Evolutionary conservation across 2,888 invertebrate genomes (phyloP).

Genomic region (Cephus nigrinus): DNA sequence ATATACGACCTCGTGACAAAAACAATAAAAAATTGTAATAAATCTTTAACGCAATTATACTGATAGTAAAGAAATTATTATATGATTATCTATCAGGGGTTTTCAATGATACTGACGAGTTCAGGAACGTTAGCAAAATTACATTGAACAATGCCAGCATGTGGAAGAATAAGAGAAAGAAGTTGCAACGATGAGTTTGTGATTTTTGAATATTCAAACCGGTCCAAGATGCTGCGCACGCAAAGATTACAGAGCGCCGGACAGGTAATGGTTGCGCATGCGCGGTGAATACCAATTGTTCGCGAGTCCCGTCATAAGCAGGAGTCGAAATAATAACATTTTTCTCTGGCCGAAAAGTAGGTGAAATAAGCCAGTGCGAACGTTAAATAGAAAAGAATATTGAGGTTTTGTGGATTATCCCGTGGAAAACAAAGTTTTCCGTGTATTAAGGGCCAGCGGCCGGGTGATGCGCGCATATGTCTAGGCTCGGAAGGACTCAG

Average conservation of each 20-base stretch:
- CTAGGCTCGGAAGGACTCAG: slow-evolving; percentile 74
- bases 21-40: too few relatives aligned
- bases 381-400: slow-evolving; percentile 21
- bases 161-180: too few relatives aligned
- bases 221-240: slow-evolving; percentile 19
- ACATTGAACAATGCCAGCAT: too few relatives aligned
- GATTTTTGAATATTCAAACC: background rate
- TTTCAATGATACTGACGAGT: too few relatives aligned
- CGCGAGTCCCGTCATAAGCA: slow-evolving; percentile 33
- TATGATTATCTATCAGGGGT: too few relatives aligned
- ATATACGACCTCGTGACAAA: too few relatives aligned
- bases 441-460: slow-evolving; percentile 51
- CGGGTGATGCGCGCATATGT: slow-evolving; percentile 79
- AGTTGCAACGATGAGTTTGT: too few relatives aligned
- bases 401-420: slow-evolving; percentile 17
- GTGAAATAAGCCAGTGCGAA: slow-evolving; percentile 2
- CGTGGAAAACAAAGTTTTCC: slow-evolving; percentile 30
- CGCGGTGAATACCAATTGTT: slow-evolving; percentile 36
- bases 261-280: slow-evolving; percentile 26
- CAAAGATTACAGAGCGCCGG: slow-evolving; percentile 23
- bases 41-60: too few relatives aligned
- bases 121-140: too few relatives aligned
- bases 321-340: slow-evolving; percentile 34
- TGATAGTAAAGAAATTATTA: too few relatives aligned
- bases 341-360: slow-evolving; percentile 25